A percentile compares a stretch with the other conserved stretches of the same genome.
These are phyloP conservation scores for Endotricha flammealis DNA, from an alignment of 2,888 invertebrate genomes.

Conservation along the genomic window DNA sequence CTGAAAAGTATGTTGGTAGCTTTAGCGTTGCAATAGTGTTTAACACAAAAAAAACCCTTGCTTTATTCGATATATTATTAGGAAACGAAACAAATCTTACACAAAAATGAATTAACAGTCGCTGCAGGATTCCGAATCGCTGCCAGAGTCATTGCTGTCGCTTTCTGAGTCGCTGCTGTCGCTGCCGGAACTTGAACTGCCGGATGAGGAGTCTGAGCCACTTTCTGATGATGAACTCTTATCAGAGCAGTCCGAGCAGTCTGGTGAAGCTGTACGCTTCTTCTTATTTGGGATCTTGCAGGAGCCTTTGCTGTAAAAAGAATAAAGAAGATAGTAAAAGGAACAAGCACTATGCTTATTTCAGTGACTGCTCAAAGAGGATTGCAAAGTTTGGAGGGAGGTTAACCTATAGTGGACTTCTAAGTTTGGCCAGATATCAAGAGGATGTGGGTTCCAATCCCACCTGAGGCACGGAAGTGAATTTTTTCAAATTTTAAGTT, in stretches of 20 bases:
- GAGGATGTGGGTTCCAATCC: too few species aligned
- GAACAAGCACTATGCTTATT: neutral
- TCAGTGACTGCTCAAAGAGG: too few species aligned
- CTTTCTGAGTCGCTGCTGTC: conserved; percentile 48
- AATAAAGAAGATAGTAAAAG: neutral
- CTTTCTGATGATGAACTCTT: conserved; percentile 51
- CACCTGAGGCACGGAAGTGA: too few species aligned
- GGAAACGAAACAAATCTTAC: conserved; percentile 3
- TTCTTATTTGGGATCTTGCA: conserved; percentile 63
- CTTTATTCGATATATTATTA: conserved; percentile 4
- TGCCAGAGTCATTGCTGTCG: conserved; percentile 34
- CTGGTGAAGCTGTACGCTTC: conserved; percentile 40
- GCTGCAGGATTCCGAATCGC: conserved; percentile 36
- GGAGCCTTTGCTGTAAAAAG: conserved; percentile 44
- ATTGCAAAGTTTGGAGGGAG: too few species aligned
- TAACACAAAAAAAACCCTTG: neutral
- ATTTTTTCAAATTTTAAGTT: too few species aligned
- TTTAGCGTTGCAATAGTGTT: too few species aligned
- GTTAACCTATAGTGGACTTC: too few species aligned
- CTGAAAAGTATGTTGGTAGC: too few species aligned
- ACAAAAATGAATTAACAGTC: conserved; percentile 26
- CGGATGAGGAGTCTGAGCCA: conserved; percentile 40
- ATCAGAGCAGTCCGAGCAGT: conserved; percentile 47
- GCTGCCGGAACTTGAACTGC: conserved; percentile 49
- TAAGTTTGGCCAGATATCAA: too few species aligned